phyloP scores from a whole-genome alignment of 2,797 vertebrate genomes.

The Peromyscus nudipes region DNA sequence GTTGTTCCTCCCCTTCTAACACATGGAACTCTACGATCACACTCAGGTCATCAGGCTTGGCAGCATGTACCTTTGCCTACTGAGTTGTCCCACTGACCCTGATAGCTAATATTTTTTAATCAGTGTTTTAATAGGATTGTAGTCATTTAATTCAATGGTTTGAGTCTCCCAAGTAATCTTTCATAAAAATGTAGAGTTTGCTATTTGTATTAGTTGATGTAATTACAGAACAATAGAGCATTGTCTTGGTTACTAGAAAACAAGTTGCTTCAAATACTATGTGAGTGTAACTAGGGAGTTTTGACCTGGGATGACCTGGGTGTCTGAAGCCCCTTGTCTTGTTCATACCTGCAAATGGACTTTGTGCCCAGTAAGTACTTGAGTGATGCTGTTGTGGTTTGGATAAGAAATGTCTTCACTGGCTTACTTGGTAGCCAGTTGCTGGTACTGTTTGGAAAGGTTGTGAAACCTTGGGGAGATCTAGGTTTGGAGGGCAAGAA shows the following conservation, averaged over 20 bases:
- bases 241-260: constrained; percentile 21
- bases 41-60: no score
- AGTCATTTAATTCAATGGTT: constrained; percentile 27
- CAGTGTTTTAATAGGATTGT: not conserved
- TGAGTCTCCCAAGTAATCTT: constrained; percentile 32
- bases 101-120: not conserved
- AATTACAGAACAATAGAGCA: not conserved
- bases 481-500: not conserved
- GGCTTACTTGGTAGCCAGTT: not conserved
- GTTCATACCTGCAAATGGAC: not conserved
- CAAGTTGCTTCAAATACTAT: not conserved
- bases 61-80: not conserved
- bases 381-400: not conserved
- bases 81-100: not conserved
- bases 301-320: not conserved
- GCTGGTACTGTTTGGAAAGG: not conserved
- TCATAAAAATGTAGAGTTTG: constrained; percentile 26
- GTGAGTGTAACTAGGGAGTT: not conserved
- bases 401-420: not conserved
- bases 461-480: not conserved
- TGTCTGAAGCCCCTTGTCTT: not conserved
- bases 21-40: not conserved
- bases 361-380: not conserved
- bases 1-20: not conserved
- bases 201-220: not conserved